These are phyloP conservation scores for Littorina saxatilis DNA, from an alignment of 1,140 invertebrate genomes.

Conservation along the genomic window DNA sequence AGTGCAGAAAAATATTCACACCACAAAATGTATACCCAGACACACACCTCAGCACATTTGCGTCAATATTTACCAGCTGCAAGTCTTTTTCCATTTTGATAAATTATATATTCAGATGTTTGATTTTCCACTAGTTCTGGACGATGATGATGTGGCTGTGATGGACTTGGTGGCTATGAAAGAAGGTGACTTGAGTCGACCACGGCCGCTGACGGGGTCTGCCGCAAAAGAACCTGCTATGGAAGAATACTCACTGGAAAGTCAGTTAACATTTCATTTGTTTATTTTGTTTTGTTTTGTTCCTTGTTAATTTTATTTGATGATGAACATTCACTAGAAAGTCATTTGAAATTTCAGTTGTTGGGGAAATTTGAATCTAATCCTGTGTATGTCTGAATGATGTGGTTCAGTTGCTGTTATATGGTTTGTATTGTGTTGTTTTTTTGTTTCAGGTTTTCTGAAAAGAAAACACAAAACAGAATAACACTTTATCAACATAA, in stretches of 20 bases:
- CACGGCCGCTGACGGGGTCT: conserved; percentile 65
- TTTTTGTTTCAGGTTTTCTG: too few relatives aligned
- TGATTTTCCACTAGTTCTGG: conserved; percentile 50
- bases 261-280: conserved; percentile 43
- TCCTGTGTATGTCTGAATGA: too few relatives aligned
- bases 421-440: too few relatives aligned
- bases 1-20: background rate
- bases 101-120: too few relatives aligned
- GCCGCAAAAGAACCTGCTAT: conserved; percentile 49
- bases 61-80: too few relatives aligned
- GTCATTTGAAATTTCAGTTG: too few relatives aligned
- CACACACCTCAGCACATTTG: background rate
- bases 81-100: too few relatives aligned
- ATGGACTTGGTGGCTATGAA: conserved; percentile 63
- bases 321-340: background rate
- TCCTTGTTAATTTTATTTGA: background rate
- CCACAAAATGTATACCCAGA: background rate
- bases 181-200: conserved; percentile 59
- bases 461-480: too few relatives aligned
- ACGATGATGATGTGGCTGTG: conserved; percentile 69
- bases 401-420: too few relatives aligned
- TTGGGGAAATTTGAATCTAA: too few relatives aligned
- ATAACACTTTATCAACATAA: too few relatives aligned
- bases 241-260: conserved; percentile 64
- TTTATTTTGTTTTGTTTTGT: conserved; percentile 2